Conservation (phyloP, 2,113 vertebrate species). For the Prionailurus bengalensis region DNA sequence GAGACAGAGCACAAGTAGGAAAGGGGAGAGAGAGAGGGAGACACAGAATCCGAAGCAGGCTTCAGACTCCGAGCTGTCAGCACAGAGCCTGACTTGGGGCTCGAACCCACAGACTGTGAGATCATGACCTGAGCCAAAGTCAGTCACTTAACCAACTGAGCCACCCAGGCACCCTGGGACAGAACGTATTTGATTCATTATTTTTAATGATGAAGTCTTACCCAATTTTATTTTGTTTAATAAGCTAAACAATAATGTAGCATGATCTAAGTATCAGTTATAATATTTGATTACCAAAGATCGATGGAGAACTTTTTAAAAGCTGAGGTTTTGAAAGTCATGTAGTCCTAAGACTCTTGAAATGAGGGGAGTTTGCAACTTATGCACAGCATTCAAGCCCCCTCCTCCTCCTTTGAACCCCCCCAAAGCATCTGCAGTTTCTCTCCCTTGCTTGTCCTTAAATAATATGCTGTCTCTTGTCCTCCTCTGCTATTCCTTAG, state of each 20-base stretch:
- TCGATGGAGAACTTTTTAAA: neutral
- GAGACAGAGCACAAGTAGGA: too few species aligned
- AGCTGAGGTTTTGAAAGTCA: neutral
- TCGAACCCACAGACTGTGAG: too few species aligned
- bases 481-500: neutral
- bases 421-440: neutral
- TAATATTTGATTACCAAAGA: neutral
- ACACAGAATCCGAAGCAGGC: too few species aligned
- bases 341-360: neutral
- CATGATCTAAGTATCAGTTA: neutral
- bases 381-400: neutral
- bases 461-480: neutral
- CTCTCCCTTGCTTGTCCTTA: neutral
- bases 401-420: neutral
- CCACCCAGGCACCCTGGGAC: too few species aligned
- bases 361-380: neutral
- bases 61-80: too few species aligned
- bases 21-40: too few species aligned
- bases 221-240: conserved; percentile 18
- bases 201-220: neutral
- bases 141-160: too few species aligned
- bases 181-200: neutral
- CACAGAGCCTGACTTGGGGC: too few species aligned
- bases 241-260: neutral
- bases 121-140: too few species aligned